phyloP scores from a whole-genome alignment of 2,797 vertebrate genomes.

The Gouania willdenowi region DNA sequence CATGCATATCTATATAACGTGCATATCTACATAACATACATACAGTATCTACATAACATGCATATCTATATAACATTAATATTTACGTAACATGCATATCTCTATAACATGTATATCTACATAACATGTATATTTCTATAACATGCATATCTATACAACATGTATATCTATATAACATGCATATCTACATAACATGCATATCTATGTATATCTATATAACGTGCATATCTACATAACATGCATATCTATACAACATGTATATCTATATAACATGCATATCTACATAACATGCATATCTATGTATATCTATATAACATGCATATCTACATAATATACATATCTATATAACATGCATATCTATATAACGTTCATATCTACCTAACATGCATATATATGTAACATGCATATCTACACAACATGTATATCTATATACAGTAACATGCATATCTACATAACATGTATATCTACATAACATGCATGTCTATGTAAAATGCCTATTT shows the following conservation, averaged over 20 bases:
- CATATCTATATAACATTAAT: no score
- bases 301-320: neutral
- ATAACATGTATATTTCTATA: neutral
- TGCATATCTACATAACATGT: neutral
- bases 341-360: neutral
- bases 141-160: neutral
- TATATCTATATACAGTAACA: neutral
- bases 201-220: neutral
- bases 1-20: no score
- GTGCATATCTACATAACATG: neutral
- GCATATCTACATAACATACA: no score
- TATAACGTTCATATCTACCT: no score
- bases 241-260: neutral
- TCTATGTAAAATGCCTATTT: neutral
- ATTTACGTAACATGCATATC: neutral
- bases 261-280: no score
- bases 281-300: neutral
- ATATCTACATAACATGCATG: no score
- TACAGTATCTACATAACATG: no score
- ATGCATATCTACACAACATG: neutral
- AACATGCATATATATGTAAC: neutral
- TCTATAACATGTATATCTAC: neutral
- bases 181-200: neutral
- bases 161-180: no score
- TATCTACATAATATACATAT: neutral